phyloP scores from a whole-genome alignment of 2,888 invertebrate species.

The Cheilosia impressa region DNA sequence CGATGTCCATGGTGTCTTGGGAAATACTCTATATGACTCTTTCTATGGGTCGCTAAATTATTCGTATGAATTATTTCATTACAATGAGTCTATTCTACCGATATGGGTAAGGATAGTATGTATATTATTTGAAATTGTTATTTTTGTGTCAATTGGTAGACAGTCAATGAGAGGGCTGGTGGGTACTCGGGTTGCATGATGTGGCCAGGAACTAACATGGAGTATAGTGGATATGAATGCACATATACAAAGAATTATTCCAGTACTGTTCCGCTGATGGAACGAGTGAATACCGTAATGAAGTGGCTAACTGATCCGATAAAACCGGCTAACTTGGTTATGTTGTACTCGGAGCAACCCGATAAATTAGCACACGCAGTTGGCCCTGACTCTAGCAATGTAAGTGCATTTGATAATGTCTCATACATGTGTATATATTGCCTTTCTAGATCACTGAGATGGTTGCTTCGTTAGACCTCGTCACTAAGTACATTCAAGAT shows the following conservation, averaged over 20 bases:
- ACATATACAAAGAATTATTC: constrained; percentile 84
- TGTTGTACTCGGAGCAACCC: constrained; percentile 89
- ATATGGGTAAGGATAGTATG: constrained; percentile 84
- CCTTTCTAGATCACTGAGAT: constrained; percentile 79
- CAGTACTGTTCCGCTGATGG: constrained; percentile 83
- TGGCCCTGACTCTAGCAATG: constrained; percentile 82
- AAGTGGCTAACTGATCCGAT: constrained; percentile 85
- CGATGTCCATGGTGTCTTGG: constrained; percentile 89
- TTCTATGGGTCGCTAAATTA: constrained; percentile 77
- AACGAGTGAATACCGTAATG: constrained; percentile 85
- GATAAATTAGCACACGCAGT: constrained; percentile 87
- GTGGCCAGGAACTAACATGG: constrained; percentile 88
- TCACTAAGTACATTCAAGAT: constrained; percentile 86
- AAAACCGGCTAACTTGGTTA: constrained; percentile 88
- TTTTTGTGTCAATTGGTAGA: constrained; percentile 13
- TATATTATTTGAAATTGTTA: background rate
- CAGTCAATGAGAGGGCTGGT: constrained; percentile 85
- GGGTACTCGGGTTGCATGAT: constrained; percentile 87
- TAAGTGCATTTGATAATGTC: constrained; percentile 20
- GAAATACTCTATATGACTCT: constrained; percentile 86
- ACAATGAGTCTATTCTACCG: constrained; percentile 85
- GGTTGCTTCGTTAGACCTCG: constrained; percentile 84
- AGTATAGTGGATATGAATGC: constrained; percentile 84
- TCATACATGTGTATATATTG: background rate
- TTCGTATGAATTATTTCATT: constrained; percentile 85